A percentile compares a stretch with the other conserved stretches of the same genome.
Evolutionary conservation across 2,797 vertebrate genomes (phyloP).

Genomic region (Bryconaethiops microstoma): DNA sequence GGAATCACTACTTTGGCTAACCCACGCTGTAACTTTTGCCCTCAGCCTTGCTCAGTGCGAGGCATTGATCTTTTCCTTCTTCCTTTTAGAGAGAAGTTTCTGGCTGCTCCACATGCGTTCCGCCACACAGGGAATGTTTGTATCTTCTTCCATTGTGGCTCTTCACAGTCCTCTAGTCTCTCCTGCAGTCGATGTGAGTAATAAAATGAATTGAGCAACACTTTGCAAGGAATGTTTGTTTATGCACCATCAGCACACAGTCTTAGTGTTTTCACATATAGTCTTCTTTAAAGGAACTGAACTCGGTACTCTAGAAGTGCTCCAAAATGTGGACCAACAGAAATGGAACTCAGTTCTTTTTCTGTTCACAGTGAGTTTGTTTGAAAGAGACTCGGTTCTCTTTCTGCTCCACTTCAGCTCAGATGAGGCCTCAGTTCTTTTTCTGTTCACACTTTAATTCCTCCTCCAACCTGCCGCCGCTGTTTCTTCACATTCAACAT

Average conservation of each 20-base stretch:
- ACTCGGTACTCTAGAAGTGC: too few species aligned
- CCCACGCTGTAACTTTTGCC: constrained; percentile 12
- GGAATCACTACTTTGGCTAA: not conserved
- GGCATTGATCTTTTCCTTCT: not conserved
- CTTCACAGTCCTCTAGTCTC: constrained; percentile 76
- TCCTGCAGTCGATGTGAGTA: constrained; percentile 9
- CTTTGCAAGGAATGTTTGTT: not conserved
- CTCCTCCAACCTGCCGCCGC: too few species aligned
- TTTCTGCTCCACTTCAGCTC: too few species aligned
- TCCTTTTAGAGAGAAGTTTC: constrained; percentile 84
- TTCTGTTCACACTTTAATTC: too few species aligned
- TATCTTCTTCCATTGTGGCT: constrained; percentile 86
- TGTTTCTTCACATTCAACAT: too few species aligned
- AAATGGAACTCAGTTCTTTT: too few species aligned
- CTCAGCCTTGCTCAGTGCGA: not conserved
- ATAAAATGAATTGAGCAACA: not conserved
- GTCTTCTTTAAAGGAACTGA: too few species aligned
- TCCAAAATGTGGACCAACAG: too few species aligned
- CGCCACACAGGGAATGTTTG: constrained; percentile 83
- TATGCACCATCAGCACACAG: not conserved
- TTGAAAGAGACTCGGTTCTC: too few species aligned
- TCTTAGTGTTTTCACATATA: too few species aligned
- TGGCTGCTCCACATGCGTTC: constrained; percentile 86
- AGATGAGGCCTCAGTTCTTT: too few species aligned
- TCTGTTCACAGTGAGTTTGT: too few species aligned